Evolutionary conservation across 2,797 vertebrate species (phyloP).

Genomic region (Gymnodraco acuticeps): DNA sequence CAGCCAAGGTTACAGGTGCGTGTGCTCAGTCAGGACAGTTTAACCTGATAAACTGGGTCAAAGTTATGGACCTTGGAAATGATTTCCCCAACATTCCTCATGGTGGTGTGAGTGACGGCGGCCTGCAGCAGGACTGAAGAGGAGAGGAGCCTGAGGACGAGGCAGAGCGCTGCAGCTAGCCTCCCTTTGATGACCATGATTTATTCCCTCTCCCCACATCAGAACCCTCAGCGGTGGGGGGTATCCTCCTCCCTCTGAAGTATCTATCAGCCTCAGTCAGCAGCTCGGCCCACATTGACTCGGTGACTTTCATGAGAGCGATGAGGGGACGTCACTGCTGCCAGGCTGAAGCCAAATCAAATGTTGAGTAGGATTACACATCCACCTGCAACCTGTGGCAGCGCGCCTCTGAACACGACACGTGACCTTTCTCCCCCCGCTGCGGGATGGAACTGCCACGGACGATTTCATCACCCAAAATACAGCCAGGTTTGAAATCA

Average conservation of each 20-base stretch:
- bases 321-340: conserved; percentile 14
- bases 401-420: background rate
- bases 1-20: too few relatives aligned
- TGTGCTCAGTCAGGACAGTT: too few relatives aligned
- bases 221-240: conserved; percentile 54
- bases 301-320: conserved; percentile 46
- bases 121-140: conserved; percentile 10
- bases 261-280: conserved; percentile 47
- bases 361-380: conserved; percentile 24
- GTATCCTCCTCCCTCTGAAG: conserved; percentile 59
- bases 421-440: background rate
- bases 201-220: conserved; percentile 65
- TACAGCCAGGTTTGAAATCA: background rate
- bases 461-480: background rate
- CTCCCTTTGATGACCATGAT: conserved; percentile 64
- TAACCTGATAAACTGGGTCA: too few relatives aligned
- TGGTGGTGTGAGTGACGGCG: conserved; percentile 1
- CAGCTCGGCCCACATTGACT: conserved; percentile 24
- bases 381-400: conserved; percentile 25
- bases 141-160: conserved; percentile 3
- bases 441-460: background rate
- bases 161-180: conserved; percentile 13
- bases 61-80: too few relatives aligned
- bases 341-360: conserved; percentile 26
- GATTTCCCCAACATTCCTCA: background rate